phyloP scores from a whole-genome alignment of 2,888 invertebrate genomes.

The Schizaphis graminum region DNA sequence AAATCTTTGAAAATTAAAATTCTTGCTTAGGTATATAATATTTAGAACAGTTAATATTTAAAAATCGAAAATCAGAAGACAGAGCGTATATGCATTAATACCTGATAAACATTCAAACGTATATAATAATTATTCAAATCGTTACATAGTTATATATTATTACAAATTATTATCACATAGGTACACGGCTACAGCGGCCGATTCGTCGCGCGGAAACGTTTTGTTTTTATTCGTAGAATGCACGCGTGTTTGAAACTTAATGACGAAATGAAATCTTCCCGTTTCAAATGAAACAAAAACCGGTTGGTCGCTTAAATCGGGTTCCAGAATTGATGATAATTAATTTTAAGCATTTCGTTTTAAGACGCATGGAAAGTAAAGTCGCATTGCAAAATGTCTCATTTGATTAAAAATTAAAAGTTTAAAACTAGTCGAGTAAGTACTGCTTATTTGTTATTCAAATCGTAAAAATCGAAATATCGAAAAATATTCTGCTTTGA shows the following conservation, averaged over 20 bases:
- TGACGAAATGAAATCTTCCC: neutral
- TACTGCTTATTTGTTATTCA: too few species aligned
- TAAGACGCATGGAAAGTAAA: neutral
- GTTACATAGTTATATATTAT: neutral
- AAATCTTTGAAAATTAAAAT: neutral
- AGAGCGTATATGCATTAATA: neutral
- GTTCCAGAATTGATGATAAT: neutral
- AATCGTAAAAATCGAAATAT: too few species aligned
- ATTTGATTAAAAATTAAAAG: neutral
- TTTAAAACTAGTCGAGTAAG: too few species aligned
- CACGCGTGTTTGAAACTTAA: neutral
- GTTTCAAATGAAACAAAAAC: neutral
- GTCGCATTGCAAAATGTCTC: neutral
- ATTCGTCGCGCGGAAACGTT: neutral
- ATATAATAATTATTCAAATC: neutral
- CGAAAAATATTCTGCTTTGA: too few species aligned
- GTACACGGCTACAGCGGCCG: neutral
- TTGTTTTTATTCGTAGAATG: neutral
- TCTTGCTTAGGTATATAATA: neutral
- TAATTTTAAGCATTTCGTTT: neutral
- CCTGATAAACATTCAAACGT: neutral
- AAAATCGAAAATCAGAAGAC: neutral
- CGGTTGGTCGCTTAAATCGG: neutral
- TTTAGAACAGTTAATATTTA: neutral
- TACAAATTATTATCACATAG: neutral